Evolutionary conservation across 30 jellyfish, hydroid and myxozoan genomes (phyloP).

Genomic region (Sanderia malayensis): DNA sequence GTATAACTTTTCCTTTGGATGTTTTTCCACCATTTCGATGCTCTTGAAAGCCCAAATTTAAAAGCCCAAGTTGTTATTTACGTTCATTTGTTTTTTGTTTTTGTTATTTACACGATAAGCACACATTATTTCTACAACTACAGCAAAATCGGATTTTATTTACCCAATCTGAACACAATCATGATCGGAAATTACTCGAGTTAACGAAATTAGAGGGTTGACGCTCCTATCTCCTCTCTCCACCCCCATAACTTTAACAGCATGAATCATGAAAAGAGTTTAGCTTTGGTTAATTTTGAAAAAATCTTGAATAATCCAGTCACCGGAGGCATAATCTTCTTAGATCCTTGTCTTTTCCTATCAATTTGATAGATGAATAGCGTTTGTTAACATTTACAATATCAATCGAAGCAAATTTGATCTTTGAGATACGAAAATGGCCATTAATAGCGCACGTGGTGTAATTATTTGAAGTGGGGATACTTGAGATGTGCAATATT

Average conservation of each 20-base stretch:
- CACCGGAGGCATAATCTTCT: constrained; percentile 3
- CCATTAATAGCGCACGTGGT: too few relatives aligned
- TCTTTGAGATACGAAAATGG: too few relatives aligned
- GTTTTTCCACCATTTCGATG: too few relatives aligned
- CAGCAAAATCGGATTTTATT: background rate
- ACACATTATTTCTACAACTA: too few relatives aligned
- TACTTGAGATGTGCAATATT: background rate
- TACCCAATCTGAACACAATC: background rate
- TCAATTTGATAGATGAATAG: constrained; percentile 1
- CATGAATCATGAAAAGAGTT: background rate
- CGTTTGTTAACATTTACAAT: too few relatives aligned
- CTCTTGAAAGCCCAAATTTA: too few relatives aligned
- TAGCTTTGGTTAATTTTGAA: background rate
- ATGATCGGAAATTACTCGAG: background rate
- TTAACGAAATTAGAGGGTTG: background rate
- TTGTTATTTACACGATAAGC: too few relatives aligned
- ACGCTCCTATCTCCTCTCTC: background rate
- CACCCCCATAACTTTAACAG: background rate
- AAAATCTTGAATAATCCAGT: background rate
- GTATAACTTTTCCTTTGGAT: too few relatives aligned
- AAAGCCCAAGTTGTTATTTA: too few relatives aligned
- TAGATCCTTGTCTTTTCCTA: constrained; percentile 4
- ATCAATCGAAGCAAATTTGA: too few relatives aligned
- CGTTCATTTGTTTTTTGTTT: too few relatives aligned
- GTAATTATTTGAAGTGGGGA: background rate